These are phyloP conservation scores for Lytechinus variegatus DNA, from an alignment of 35 echinoderm and acorn worm species.

Conservation along the genomic window DNA sequence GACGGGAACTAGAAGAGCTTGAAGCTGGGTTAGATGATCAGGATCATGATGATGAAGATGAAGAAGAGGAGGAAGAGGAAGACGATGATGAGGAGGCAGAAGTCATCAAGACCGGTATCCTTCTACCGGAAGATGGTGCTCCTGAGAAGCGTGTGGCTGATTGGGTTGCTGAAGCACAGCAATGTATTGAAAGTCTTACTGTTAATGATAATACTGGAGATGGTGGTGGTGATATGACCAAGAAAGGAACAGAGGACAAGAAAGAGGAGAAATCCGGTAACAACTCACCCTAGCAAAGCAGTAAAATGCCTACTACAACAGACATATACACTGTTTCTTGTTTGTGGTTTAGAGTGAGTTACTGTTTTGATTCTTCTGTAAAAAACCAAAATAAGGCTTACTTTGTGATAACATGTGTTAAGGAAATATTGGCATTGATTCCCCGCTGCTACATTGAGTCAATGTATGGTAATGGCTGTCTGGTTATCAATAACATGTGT, in stretches of 20 bases:
- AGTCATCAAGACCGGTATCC: conserved; percentile 39
- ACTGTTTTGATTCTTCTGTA: neutral
- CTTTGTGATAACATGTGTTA: neutral
- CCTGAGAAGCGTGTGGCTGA: conserved; percentile 69
- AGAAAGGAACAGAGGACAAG: neutral
- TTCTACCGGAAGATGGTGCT: conserved; percentile 66
- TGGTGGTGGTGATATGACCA: neutral
- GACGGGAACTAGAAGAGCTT: conserved; percentile 16
- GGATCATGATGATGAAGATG: conserved; percentile 62
- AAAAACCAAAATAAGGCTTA: neutral
- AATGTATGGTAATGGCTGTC: neutral
- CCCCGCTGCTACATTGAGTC: neutral
- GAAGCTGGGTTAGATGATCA: conserved; percentile 54
- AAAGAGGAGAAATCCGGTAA: neutral
- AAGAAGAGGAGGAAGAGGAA: conserved; percentile 67
- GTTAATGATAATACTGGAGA: conserved; percentile 27
- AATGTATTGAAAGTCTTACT: conserved; percentile 57
- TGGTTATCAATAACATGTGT: neutral
- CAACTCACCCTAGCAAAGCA: neutral
- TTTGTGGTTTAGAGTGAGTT: too few relatives aligned
- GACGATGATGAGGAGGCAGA: conserved; percentile 77
- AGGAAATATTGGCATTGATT: neutral
- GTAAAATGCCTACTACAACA: neutral
- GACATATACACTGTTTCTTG: neutral
- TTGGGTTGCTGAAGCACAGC: conserved; percentile 95